These are phyloP conservation scores for Champsocephalus gunnari DNA, from an alignment of 2,797 vertebrate genomes.

Conservation along the genomic window DNA sequence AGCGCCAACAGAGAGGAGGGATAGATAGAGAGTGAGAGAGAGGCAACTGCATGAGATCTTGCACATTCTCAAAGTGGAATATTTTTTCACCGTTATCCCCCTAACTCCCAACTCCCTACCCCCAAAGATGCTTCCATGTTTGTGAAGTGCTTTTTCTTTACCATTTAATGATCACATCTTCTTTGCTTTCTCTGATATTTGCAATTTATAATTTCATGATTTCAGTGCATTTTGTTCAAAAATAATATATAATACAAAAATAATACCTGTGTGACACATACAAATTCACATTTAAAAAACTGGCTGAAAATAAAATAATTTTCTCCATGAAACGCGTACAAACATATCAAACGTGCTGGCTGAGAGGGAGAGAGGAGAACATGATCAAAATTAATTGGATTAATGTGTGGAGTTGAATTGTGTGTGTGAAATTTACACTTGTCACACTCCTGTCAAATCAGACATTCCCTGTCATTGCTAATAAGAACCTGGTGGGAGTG, in stretches of 20 bases:
- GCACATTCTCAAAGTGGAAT: slow-evolving; percentile 84
- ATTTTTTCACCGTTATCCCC: slow-evolving; percentile 70
- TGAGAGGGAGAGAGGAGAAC: slow-evolving; percentile 42
- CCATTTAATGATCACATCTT: slow-evolving; percentile 16
- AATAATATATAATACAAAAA: not conserved
- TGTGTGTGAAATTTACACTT: slow-evolving; percentile 83
- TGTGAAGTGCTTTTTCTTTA: slow-evolving; percentile 25
- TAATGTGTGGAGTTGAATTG: slow-evolving; percentile 68
- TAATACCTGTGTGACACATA: not conserved
- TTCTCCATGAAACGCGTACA: not conserved
- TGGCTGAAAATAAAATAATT: not conserved
- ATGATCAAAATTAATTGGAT: slow-evolving; percentile 81
- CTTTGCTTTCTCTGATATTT: slow-evolving; percentile 4
- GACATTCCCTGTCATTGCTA: slow-evolving; percentile 68
- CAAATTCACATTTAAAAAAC: slow-evolving; percentile 22
- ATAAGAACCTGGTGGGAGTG: slow-evolving; percentile 70
- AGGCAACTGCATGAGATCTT: slow-evolving; percentile 86
- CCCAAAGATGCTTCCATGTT: slow-evolving; percentile 51
- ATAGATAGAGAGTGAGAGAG: slow-evolving; percentile 82
- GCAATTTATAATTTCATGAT: not conserved
- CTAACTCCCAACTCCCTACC: slow-evolving; percentile 43
- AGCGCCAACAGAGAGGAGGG: slow-evolving; percentile 85
- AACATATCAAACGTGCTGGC: slow-evolving; percentile 19
- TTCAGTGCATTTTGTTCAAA: not conserved
- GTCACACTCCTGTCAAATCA: slow-evolving; percentile 77